Evolutionary conservation across 2,113 vertebrate species (phyloP).

Genomic region (Burhinus oedicnemus): DNA sequence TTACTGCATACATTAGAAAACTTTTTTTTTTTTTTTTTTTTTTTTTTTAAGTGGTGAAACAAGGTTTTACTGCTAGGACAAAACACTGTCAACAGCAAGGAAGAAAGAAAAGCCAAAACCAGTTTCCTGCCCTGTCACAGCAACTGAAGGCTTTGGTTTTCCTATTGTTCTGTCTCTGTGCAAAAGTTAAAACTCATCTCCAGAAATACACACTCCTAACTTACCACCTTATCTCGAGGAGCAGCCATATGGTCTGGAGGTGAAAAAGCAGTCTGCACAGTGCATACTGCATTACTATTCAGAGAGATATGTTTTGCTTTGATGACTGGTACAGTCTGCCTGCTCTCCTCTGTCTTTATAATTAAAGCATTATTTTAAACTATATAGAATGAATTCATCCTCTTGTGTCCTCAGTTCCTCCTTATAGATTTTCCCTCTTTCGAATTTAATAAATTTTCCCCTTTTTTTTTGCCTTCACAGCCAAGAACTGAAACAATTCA

Average conservation of each 20-base stretch:
- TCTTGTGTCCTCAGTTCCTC: background rate
- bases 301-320: background rate
- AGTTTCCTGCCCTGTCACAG: background rate
- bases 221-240: background rate
- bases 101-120: background rate
- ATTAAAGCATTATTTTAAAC: constrained; percentile 23
- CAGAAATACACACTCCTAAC: background rate
- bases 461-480: background rate
- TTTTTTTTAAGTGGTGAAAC: background rate
- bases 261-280: background rate
- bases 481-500: constrained; percentile 15
- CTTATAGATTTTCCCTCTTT: background rate
- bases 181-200: background rate
- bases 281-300: background rate
- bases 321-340: background rate
- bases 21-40: background rate
- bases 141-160: background rate
- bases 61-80: background rate
- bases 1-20: background rate
- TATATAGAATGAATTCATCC: background rate
- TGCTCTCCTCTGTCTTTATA: background rate
- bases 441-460: background rate
- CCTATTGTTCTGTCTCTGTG: background rate
- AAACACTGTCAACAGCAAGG: background rate
- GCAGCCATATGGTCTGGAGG: background rate